phyloP scores from a whole-genome alignment of 2,888 invertebrate species.

The Drosophila maculinotata region DNA sequence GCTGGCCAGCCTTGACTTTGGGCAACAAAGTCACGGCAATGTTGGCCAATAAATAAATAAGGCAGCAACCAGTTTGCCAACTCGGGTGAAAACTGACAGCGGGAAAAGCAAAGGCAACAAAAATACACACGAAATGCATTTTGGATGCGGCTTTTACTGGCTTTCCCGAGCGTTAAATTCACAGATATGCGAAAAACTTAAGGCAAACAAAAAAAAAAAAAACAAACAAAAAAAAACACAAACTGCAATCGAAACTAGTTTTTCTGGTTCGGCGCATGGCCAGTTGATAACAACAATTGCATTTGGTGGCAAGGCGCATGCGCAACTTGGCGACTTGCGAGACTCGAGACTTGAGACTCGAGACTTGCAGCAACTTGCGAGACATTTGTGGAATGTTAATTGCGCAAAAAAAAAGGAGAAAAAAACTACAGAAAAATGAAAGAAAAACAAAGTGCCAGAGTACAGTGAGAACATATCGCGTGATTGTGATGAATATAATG shows the following conservation, averaged over 20 bases:
- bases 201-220: not conserved
- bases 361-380: constrained; percentile 32
- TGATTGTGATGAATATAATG: constrained; percentile 74
- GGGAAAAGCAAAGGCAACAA: constrained; percentile 39
- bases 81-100: constrained; percentile 52
- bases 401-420: constrained; percentile 55
- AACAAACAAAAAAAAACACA: not conserved
- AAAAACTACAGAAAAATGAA: not conserved
- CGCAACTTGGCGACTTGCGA: constrained; percentile 52
- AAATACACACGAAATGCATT: constrained; percentile 23
- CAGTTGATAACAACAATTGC: constrained; percentile 76
- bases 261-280: constrained; percentile 78
- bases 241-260: constrained; percentile 70
- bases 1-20: constrained; percentile 78
- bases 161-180: constrained; percentile 66
- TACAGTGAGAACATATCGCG: constrained; percentile 68
- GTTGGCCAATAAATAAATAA: constrained; percentile 25
- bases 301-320: constrained; percentile 69
- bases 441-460: constrained; percentile 36
- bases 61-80: constrained; percentile 12
- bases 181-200: constrained; percentile 39
- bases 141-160: constrained; percentile 61
- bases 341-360: too few relatives aligned
- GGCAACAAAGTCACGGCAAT: constrained; percentile 28
- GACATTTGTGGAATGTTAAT: constrained; percentile 77